Conservation (phyloP, 2,888 invertebrate genomes). For the Pandemis heparana region DNA sequence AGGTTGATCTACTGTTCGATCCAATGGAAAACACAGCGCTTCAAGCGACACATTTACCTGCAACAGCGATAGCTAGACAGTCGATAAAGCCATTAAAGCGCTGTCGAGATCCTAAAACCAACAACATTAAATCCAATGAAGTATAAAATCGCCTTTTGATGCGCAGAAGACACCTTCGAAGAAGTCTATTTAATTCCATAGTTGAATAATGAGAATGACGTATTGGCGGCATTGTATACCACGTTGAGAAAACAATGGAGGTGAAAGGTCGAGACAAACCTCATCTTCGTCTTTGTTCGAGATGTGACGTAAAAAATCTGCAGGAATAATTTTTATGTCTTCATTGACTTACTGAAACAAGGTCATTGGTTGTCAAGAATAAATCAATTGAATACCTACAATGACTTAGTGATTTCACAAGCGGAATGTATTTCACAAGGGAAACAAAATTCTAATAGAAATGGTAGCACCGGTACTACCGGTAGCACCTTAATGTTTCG, state of each 20-base stretch:
- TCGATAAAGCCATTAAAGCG: conserved; percentile 52
- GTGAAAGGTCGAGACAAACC: conserved; percentile 17
- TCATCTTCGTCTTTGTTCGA: conserved; percentile 36
- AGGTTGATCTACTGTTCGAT: conserved; percentile 68
- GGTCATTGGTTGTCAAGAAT: conserved; percentile 27
- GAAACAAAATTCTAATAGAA: conserved; percentile 32
- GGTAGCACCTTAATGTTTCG: conserved; percentile 26
- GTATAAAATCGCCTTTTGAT: conserved; percentile 35
- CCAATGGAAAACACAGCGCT: conserved; percentile 61
- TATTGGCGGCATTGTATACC: not conserved
- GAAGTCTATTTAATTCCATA: conserved; percentile 19
- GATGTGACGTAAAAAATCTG: conserved; percentile 25
- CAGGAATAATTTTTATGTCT: conserved; percentile 23
- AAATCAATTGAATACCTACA: conserved; percentile 36
- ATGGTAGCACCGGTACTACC: conserved; percentile 8
- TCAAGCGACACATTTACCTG: conserved; percentile 50
- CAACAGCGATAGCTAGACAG: conserved; percentile 40
- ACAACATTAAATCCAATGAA: conserved; percentile 46
- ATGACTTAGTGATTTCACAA: conserved; percentile 33
- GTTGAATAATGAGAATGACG: conserved; percentile 19
- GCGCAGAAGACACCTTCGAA: conserved; percentile 26
- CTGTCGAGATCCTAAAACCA: conserved; percentile 49
- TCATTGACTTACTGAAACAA: conserved; percentile 36
- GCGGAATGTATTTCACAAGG: conserved; percentile 37
- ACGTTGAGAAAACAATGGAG: conserved; percentile 36